A percentile compares a stretch with the other conserved stretches of the same genome.
These are phyloP conservation scores for Pseudorhiza aurosa DNA, from an alignment of 30 jellyfish, hydroid and myxozoan genomes.

Conservation along the genomic window DNA sequence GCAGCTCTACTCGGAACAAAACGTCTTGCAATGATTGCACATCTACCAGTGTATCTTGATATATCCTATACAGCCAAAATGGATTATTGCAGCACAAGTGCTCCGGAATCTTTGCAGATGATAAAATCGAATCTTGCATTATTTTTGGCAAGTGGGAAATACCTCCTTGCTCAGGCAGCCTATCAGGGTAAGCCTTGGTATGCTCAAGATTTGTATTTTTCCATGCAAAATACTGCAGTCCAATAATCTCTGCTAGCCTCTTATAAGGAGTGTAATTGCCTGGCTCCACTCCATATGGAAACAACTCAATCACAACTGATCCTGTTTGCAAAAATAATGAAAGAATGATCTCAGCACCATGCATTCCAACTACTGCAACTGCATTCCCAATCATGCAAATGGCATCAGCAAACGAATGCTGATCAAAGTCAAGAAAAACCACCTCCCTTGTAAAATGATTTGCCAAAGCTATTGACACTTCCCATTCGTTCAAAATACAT, in stretches of 20 bases:
- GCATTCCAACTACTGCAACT: conserved; percentile 84
- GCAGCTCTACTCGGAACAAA: background rate
- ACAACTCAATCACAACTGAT: conserved; percentile 71
- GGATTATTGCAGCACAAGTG: conserved; percentile 91
- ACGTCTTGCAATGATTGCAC: conserved; percentile 3
- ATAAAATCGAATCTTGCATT: conserved; percentile 31
- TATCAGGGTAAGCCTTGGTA: conserved; percentile 66
- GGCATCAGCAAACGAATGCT: conserved; percentile 27
- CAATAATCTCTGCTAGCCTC: conserved; percentile 58
- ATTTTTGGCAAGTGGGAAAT: conserved; percentile 51
- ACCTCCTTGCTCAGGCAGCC: conserved; percentile 80
- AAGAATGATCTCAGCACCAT: conserved; percentile 86
- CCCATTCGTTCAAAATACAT: conserved; percentile 66
- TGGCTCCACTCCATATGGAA: conserved; percentile 89
- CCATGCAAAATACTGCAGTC: conserved; percentile 77
- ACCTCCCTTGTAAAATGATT: conserved; percentile 61
- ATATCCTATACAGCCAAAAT: conserved; percentile 84
- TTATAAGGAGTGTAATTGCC: conserved; percentile 87
- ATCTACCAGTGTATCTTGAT: conserved; percentile 95
- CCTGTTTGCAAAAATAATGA: conserved; percentile 75
- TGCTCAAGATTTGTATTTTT: conserved; percentile 14
- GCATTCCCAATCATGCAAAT: conserved; percentile 56
- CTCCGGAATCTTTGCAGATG: conserved; percentile 51
- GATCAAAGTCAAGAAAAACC: conserved; percentile 38
- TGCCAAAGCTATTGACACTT: conserved; percentile 73